Evolutionary conservation across 2,797 vertebrate species (phyloP), one percentile per base, ranked within the genome.

Genomic region (Holocentrus rufus): DNA sequence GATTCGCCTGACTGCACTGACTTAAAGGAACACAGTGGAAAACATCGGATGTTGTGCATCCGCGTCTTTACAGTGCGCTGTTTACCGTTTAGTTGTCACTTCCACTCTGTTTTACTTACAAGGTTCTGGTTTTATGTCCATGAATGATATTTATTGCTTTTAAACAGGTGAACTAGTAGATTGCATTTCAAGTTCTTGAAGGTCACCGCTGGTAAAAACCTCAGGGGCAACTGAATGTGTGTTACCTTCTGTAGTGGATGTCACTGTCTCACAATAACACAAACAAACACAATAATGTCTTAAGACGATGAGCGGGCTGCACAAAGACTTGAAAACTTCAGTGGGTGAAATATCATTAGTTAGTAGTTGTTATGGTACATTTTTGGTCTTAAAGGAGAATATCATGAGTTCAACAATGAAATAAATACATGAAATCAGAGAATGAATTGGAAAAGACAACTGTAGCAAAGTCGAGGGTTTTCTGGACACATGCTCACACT

Each of bases 151-250:
- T 46, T 30, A 72, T 52, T 71, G 42, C n/a, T 58, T 84, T 72
- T 73, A 22, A 63, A 58, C 17, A 50, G 8, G 50, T 14, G 1
- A n/a, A 60, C 18, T n/a, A 17, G 7, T 25, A 8, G 2, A 61
- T 74, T 55, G 22, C 25, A 31, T 69, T 27, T 1, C 54, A 74
- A 4, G 3, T 34, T 14, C 44, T 70, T 65, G 49, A 62, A 64
- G 58, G 49, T 65, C 52, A 39, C 44, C 67, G 30, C 39, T 73
- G 60, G 58, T 70, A 53, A 50, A 50, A 69, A 74, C 56, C 69
- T 89, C 75, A 77, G 78, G 82, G 78, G 57, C 53, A 61, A 71
- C 57, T 46, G 60, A 65, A 34, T 54, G 54, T 61, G 11, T 59
- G 63, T 62, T 54, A 34, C n/a, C 42, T 39, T 27, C 18, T n/a